phyloP scores from a whole-genome alignment of 2,797 vertebrate genomes.

The Ara ararauna region DNA sequence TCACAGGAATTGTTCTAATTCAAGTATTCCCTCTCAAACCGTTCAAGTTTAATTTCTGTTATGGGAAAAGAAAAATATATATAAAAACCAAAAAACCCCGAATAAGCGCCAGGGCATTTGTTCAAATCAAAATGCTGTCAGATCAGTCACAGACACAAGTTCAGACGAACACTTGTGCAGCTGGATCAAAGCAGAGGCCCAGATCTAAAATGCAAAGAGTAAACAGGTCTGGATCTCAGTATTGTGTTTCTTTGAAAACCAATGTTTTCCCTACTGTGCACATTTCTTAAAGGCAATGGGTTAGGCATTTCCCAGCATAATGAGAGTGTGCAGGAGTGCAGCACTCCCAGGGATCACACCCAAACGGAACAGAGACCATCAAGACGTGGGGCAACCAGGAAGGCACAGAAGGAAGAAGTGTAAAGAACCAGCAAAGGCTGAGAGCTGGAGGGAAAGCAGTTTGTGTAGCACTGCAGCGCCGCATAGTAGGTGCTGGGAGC shows the following conservation, averaged over 20 bases:
- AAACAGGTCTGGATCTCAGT: background rate
- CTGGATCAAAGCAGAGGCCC: constrained; percentile 18
- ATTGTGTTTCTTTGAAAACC: background rate
- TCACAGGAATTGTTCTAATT: constrained; percentile 4
- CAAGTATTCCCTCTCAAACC: background rate
- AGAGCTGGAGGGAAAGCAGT: background rate
- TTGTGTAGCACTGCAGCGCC: background rate
- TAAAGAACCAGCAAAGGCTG: background rate
- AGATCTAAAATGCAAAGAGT: constrained; percentile 4
- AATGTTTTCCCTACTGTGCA: background rate
- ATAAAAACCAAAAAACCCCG: background rate
- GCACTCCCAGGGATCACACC: background rate
- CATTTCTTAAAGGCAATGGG: background rate
- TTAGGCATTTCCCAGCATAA: background rate
- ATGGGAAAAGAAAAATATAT: background rate
- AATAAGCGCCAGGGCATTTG: background rate
- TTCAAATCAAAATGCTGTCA: constrained; percentile 37
- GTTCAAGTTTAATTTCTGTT: constrained; percentile 14
- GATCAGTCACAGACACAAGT: constrained; percentile 48
- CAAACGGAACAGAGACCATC: background rate
- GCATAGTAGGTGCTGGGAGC: background rate
- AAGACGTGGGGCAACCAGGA: background rate
- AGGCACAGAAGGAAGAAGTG: background rate
- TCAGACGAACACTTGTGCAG: constrained; percentile 3
- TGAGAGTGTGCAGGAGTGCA: background rate